Evolutionary conservation across 1,140 invertebrate genomes (phyloP).

Genomic region (Leptonema lineaticorne): DNA sequence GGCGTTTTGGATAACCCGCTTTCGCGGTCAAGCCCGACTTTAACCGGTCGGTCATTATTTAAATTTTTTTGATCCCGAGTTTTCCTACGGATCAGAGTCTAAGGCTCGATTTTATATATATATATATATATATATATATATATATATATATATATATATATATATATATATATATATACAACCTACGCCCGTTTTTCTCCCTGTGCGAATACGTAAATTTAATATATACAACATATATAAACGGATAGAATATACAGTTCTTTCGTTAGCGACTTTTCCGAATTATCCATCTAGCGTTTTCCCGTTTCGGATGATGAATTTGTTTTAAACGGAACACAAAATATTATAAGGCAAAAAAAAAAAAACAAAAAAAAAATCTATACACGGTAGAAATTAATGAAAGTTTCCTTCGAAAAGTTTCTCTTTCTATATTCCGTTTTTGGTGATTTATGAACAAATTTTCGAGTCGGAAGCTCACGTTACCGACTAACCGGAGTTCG

Average conservation of each 20-base stretch:
- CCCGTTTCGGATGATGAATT: conserved; percentile 22
- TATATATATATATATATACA: no score
- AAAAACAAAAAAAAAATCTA: conserved; percentile 29
- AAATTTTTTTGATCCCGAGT: conserved; percentile 13
- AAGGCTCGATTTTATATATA: neutral
- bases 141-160: neutral
- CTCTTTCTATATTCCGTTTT: neutral
- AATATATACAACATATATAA: no score
- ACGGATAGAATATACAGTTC: no score
- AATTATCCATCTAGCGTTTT: no score
- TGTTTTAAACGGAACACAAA: conserved; percentile 23
- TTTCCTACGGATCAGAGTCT: neutral
- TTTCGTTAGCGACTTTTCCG: no score
- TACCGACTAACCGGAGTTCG: conserved; percentile 11
- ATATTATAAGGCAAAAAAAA: no score
- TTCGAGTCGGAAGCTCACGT: conserved; percentile 20
- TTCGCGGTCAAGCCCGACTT: neutral
- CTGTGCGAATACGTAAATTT: no score
- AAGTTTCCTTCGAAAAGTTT: conserved; percentile 4
- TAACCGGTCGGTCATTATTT: conserved; percentile 1
- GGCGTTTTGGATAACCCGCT: neutral
- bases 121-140: neutral
- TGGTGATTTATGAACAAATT: conserved; percentile 30
- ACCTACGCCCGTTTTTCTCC: no score
- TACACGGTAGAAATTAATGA: conserved; percentile 27